Base-by-base conservation (phyloP, 1,140 invertebrate genomes). In the Contarinia nasturtii region DNA sequence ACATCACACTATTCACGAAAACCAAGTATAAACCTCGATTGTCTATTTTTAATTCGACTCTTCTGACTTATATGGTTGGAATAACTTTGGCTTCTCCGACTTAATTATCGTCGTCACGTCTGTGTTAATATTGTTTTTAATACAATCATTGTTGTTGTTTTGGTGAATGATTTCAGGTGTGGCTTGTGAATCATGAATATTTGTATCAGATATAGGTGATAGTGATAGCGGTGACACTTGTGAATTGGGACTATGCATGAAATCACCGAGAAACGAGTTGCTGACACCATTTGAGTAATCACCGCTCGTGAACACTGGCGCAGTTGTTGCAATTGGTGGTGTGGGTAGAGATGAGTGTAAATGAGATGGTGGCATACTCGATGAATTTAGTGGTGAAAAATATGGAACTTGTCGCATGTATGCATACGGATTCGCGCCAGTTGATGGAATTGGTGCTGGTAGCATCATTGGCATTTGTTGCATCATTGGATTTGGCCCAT, bases 1-100 rank as follows among this genome's bases (percentile, higher is more conserved):
- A n/a, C n/a, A n/a, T n/a, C n/a, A n/a, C n/a, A n/a, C n/a, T n/a
- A n/a, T n/a, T n/a, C n/a, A n/a, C n/a, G n/a, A n/a, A n/a, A n/a
- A n/a, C n/a, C n/a, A n/a, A n/a, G n/a, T n/a, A n/a, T n/a, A n/a
- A n/a, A n/a, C n/a, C n/a, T n/a, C n/a, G n/a, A n/a, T n/a, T n/a
- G n/a, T n/a, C n/a, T n/a, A n/a, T n/a, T n/a, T n/a, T n/a, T n/a
- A n/a, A n/a, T n/a, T n/a, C n/a, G n/a, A 27, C 27, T 5, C 62
- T 57, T 79, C 76, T 49, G 69, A 75, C 56, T 78, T 79, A 58
- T 79, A 79, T 0, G 77, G 77, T 55, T 80, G 75, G 53, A 80
- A 80, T 12, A 80, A 57, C 56, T 79, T 80, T 0, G 76, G 76
- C 51, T 71, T 67, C 3, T 69, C 70, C 44, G 57, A 46, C 33